Evolutionary conservation across 2,888 invertebrate species (phyloP).

Genomic region (Agrotis exclamationis): DNA sequence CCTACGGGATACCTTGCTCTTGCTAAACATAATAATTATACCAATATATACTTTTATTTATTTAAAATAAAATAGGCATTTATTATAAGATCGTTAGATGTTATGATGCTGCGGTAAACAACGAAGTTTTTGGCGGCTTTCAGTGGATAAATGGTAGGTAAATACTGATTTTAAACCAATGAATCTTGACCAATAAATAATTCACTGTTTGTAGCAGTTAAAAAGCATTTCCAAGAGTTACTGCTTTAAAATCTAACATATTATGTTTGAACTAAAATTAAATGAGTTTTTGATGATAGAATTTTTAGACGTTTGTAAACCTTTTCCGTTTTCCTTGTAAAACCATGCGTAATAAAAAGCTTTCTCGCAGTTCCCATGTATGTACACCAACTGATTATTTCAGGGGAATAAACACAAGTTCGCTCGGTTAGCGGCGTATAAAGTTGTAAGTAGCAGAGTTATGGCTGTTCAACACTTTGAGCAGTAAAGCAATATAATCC

Average conservation of each 20-base stretch:
- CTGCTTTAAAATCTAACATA: no score
- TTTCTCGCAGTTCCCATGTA: no score
- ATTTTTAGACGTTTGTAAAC: not conserved
- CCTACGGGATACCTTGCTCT: slow-evolving; percentile 56
- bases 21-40: slow-evolving; percentile 3
- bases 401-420: slow-evolving; percentile 11
- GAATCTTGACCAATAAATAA: no score
- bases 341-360: not conserved
- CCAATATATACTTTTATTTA: slow-evolving; percentile 9
- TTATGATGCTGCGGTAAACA: not conserved
- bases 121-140: not conserved
- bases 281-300: not conserved
- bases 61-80: not conserved
- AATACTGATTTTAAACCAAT: not conserved
- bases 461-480: slow-evolving; percentile 49
- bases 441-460: slow-evolving; percentile 54
- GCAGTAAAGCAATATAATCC: slow-evolving; percentile 59
- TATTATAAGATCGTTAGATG: not conserved
- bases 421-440: slow-evolving; percentile 22
- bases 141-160: not conserved
- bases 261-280: not conserved
- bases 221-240: not conserved
- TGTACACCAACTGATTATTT: slow-evolving; percentile 5
- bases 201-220: not conserved
- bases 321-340: not conserved